These are phyloP conservation scores for Physocephala rufipes DNA, from an alignment of 2,888 invertebrate genomes.

Conservation along the genomic window DNA sequence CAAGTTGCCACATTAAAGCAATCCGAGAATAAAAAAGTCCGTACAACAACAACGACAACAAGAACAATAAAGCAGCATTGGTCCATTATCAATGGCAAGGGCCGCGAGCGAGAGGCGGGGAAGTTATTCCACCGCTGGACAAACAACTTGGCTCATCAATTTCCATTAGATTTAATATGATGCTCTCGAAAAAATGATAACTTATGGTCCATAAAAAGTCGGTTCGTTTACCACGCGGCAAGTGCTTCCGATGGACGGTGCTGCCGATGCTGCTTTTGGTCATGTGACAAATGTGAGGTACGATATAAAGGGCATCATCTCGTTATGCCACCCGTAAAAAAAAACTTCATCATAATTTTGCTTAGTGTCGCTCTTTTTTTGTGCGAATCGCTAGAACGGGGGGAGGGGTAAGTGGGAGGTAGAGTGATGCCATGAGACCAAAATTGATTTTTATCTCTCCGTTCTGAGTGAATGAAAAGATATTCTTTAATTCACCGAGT, in stretches of 20 bases:
- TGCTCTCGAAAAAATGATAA: conserved; percentile 51
- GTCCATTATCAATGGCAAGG: background rate
- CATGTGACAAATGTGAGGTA: conserved; percentile 52
- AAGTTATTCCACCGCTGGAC: background rate
- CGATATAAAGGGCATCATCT: conserved; percentile 43
- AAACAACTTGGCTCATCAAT: conserved; percentile 61
- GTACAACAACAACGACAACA: background rate
- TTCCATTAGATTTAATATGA: conserved; percentile 64
- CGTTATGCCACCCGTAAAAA: conserved; percentile 53
- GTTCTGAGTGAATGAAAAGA: background rate
- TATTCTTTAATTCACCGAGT: too few relatives aligned
- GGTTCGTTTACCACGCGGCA: background rate
- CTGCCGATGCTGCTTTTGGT: conserved; percentile 9
- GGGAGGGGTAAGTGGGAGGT: background rate
- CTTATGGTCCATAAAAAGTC: conserved; percentile 41
- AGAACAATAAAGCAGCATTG: background rate
- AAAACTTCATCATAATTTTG: conserved; percentile 64
- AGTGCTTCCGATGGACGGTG: too few relatives aligned
- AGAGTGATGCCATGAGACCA: background rate
- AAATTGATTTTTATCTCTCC: conserved; percentile 31
- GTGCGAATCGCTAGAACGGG: background rate
- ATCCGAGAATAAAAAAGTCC: background rate
- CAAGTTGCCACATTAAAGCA: conserved; percentile 21
- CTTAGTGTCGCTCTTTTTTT: conserved; percentile 23
- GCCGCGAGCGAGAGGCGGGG: too few relatives aligned